Conservation (phyloP, 2,113 vertebrate species). For the Stegostoma tigrinum region DNA sequence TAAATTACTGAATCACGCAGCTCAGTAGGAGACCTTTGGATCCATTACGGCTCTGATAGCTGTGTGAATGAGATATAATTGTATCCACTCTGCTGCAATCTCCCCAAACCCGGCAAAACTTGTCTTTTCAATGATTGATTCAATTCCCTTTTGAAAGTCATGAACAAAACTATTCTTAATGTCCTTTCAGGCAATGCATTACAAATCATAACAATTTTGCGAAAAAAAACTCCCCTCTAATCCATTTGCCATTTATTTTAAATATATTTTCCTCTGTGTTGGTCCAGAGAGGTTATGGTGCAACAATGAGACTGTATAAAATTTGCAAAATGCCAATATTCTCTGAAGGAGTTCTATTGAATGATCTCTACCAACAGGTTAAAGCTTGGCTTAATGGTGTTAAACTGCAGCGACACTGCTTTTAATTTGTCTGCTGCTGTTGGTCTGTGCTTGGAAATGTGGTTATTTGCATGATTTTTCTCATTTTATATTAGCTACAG, state of each 20-base stretch:
- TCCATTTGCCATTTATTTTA: neutral
- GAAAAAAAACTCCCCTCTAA: neutral
- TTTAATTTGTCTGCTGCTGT: no score
- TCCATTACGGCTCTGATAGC: neutral
- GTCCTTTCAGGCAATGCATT: neutral
- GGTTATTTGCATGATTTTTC: neutral
- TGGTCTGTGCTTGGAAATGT: neutral
- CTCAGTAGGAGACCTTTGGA: neutral
- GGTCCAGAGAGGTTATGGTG: neutral
- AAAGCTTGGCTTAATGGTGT: neutral
- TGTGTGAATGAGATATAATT: neutral
- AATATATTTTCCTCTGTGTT: neutral
- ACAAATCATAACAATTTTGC: neutral
- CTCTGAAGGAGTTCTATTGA: neutral
- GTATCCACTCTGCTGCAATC: neutral
- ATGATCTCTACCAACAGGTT: neutral
- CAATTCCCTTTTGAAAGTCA: neutral
- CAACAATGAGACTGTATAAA: neutral
- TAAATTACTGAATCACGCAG: neutral
- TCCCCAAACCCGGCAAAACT: neutral
- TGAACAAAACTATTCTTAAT: neutral
- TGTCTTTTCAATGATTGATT: neutral
- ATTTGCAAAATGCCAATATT: neutral
- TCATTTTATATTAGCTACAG: neutral
- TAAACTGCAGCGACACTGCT: neutral